A percentile compares a stretch with the other conserved stretches of the same genome.
Evolutionary conservation across 2,113 vertebrate genomes (phyloP).

Genomic region (human (Homo sapiens)): DNA sequence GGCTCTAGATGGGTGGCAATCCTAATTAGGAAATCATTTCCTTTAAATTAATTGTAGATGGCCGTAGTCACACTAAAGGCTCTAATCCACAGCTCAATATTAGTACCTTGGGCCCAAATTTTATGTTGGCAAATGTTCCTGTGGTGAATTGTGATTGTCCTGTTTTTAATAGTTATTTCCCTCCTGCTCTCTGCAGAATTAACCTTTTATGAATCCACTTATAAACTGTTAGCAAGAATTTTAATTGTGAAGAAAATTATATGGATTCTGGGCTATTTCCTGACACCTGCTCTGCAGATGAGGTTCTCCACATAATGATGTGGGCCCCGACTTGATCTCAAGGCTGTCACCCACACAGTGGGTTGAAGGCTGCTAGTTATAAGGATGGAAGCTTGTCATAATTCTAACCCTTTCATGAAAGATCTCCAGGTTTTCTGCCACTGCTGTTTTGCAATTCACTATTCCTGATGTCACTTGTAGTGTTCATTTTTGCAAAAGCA

Average conservation of each 20-base stretch:
- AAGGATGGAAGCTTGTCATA: neutral
- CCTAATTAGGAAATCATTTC: constrained; percentile 58
- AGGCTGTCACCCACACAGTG: neutral
- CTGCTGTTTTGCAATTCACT: neutral
- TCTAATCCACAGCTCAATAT: neutral
- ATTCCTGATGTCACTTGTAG: neutral
- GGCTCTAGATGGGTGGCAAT: constrained; percentile 45
- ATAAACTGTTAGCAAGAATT: constrained; percentile 46
- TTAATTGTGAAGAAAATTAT: constrained; percentile 62
- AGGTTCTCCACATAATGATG: neutral
- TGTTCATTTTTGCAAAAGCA: constrained; percentile 30
- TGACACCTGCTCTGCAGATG: neutral
- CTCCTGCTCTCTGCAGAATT: constrained; percentile 40
- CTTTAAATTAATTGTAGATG: constrained; percentile 34
- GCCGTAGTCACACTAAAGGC: neutral
- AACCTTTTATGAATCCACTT: constrained; percentile 44
- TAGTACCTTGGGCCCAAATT: constrained; percentile 38
- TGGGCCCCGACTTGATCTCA: neutral
- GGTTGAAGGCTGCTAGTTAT: neutral
- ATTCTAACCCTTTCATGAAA: neutral
- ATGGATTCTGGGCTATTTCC: constrained; percentile 33
- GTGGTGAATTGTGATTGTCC: constrained; percentile 62
- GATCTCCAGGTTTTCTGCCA: neutral
- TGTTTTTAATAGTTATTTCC: constrained; percentile 57
- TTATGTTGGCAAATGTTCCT: constrained; percentile 48